phyloP scores from a whole-genome alignment of 2,888 invertebrate genomes.

The Drosophila dives region DNA sequence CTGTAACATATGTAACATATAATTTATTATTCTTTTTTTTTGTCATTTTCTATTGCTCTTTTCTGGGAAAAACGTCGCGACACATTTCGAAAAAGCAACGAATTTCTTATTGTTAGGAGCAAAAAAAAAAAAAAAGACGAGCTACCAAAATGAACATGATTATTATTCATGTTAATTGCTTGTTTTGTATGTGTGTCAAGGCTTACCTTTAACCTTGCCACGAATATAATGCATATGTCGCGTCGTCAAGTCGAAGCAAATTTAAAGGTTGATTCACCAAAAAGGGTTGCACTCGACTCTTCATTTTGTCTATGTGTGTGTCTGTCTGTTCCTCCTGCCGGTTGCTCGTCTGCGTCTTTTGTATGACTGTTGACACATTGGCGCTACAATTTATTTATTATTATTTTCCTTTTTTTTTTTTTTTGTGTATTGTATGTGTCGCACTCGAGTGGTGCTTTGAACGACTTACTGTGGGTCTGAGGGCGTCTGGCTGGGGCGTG shows the following conservation, averaged over 20 bases:
- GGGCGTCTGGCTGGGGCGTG: constrained; percentile 65
- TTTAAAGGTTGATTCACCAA: neutral
- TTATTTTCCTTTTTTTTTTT: constrained; percentile 8
- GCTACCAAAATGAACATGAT: constrained; percentile 46
- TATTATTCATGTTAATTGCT: constrained; percentile 76
- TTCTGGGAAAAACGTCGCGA: constrained; percentile 15
- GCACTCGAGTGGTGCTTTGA: constrained; percentile 32
- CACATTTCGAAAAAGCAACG: constrained; percentile 60
- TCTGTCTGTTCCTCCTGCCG: constrained; percentile 7
- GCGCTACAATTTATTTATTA: constrained; percentile 38
- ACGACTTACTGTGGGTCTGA: constrained; percentile 37
- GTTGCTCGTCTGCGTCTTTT: constrained; percentile 22
- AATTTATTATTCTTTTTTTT: constrained; percentile 41
- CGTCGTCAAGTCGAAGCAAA: constrained; percentile 49
- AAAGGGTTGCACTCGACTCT: constrained; percentile 65
- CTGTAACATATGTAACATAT: constrained; percentile 27
- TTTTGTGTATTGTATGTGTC: constrained; percentile 6
- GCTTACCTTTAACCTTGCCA: constrained; percentile 32
- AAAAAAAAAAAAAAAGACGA: neutral
- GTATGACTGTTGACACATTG: constrained; percentile 64
- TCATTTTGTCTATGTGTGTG: constrained; percentile 2
- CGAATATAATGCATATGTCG: constrained; percentile 71
- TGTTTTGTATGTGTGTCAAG: constrained; percentile 59
- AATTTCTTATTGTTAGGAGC: constrained; percentile 9
- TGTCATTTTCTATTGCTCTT: constrained; percentile 22